These are phyloP conservation scores for Harpalus rubripes DNA, from an alignment of 2,888 invertebrate genomes.

Conservation along the genomic window DNA sequence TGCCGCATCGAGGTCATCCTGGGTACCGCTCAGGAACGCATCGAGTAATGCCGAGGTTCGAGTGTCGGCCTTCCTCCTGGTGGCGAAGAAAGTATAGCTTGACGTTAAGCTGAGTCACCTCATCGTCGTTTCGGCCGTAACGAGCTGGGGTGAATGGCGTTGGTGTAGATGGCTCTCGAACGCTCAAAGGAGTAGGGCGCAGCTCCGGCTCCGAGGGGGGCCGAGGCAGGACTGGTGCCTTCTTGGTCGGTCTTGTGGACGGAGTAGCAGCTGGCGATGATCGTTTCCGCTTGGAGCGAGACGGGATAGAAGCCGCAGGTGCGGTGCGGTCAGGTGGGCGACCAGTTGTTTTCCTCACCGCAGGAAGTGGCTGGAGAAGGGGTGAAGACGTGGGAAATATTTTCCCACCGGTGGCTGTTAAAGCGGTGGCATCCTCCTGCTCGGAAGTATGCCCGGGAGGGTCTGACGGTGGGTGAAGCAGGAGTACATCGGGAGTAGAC, in stretches of 20 bases:
- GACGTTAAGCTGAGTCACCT: not conserved
- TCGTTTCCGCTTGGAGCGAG: too few species aligned
- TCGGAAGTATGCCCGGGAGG: too few species aligned
- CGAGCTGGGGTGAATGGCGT: conserved; percentile 16
- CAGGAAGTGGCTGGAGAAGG: too few species aligned
- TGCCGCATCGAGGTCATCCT: not conserved
- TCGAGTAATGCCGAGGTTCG: not conserved
- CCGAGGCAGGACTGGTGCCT: too few species aligned
- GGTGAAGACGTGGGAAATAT: not conserved
- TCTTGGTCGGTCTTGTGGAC: too few species aligned
- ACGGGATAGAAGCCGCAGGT: too few species aligned
- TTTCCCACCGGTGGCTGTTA: not conserved
- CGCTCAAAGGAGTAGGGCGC: not conserved
- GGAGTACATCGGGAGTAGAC: too few species aligned
- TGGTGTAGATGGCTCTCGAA: too few species aligned
- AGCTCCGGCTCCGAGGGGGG: too few species aligned
- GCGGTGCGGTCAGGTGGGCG: not conserved
- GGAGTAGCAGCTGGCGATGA: too few species aligned
- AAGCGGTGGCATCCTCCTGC: not conserved
- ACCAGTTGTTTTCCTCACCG: not conserved
- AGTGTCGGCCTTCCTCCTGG: not conserved
- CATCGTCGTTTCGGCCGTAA: not conserved
- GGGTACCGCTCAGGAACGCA: not conserved
- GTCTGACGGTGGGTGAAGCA: too few species aligned
- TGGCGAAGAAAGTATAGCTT: too few species aligned